Percentiles rank a stretch among this genome's conserved stretches.
These are phyloP conservation scores for Eurypyga helias DNA, from an alignment of 2,113 vertebrate genomes.

Conservation along the genomic window DNA sequence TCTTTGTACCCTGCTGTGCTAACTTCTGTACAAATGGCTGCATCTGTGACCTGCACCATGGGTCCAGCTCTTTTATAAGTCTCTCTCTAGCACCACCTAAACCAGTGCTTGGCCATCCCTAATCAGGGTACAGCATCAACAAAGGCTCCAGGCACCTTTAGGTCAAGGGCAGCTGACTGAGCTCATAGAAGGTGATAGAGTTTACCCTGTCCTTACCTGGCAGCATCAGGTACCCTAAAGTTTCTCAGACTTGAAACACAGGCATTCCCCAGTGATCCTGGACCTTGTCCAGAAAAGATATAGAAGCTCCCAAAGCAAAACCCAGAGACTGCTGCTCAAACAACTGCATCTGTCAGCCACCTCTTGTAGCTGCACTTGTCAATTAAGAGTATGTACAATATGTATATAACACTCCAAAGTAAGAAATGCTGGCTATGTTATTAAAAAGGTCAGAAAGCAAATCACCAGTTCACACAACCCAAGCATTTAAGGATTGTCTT, in stretches of 20 bases:
- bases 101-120: neutral
- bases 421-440: neutral
- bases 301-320: neutral
- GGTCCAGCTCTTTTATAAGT: neutral
- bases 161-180: neutral
- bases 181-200: neutral
- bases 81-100: neutral
- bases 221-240: neutral
- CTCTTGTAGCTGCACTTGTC: neutral
- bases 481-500: neutral
- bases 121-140: neutral
- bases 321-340: neutral
- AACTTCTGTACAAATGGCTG: neutral
- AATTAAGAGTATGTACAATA: fast-evolving
- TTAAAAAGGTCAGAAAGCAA: neutral
- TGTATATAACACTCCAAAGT: neutral
- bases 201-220: neutral
- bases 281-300: neutral
- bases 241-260: neutral
- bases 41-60: neutral
- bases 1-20: neutral
- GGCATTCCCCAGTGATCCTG: neutral
- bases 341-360: neutral
- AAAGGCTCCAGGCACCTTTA: neutral
- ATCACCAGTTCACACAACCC: neutral